Base-by-base conservation (phyloP, 2,888 invertebrate genomes). In the Troides oblongomaculatus region DNA sequence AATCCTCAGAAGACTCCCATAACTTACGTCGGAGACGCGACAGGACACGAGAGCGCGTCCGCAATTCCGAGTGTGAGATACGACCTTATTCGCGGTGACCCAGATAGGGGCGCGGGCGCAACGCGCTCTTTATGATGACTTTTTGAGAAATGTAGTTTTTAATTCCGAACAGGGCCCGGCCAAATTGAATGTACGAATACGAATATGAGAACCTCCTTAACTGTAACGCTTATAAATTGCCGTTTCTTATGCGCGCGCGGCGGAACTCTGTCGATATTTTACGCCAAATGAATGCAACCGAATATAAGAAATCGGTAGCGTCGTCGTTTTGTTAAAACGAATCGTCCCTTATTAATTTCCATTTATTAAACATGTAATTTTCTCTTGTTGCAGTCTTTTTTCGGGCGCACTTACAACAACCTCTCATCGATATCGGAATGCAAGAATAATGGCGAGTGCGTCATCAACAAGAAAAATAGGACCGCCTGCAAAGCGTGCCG, bases 401-500 rank as follows among this genome's bases (percentile, higher is more conserved):
- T 98, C 90, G 98, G 98, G 21, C 94, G 98, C 74, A 97, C 98
- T 59, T 98, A 98, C 95, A 98, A 97, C 94, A 98, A 98, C 89
- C 91, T 97, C 78, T 95, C 95, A 85, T 97, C 97, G 69, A 97
- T 98, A 82, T 95, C 97, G 71, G 98, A 98, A 84, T 98, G 98
- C 93, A 98, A 98, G 86, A 98, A 97, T 92, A 97, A 97, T 86
- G 97, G 97, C 62, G 96, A 97, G 84, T 98, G 98, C 88, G 95
- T 97, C 81, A 98, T 98, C 92, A 97, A 97, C 90, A 98, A 98
- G 89, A 98, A 98, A 91, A 98, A 98, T 89, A 93, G 98, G 74
- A 98, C 98, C 1, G 97, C 97, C n/a, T 98, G 98, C 93, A 98
- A 98, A 86, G 97, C 97, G 4, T 98, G 98, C 81, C 95, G 98